Percentiles rank a stretch among this genome's conserved stretches.
phyloP scores from a whole-genome alignment of 2,113 vertebrate species.

The Echinops telfairi region DNA sequence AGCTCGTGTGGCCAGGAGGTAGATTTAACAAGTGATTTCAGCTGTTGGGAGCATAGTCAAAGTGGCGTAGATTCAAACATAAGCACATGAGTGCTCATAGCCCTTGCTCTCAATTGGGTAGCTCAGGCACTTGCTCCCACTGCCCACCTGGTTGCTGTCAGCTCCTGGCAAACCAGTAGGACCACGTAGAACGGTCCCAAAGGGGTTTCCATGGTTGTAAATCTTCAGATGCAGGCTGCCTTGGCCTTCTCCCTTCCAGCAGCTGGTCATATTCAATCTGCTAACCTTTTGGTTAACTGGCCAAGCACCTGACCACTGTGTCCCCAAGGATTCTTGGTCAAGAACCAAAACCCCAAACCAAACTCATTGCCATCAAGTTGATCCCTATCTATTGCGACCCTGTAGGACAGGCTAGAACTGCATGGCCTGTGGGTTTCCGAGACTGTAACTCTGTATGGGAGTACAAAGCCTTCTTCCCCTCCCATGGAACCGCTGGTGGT shows the following conservation, averaged over 20 bases:
- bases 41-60: not conserved
- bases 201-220: too few relatives aligned
- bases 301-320: not conserved
- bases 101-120: not conserved
- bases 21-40: not conserved
- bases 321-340: too few relatives aligned
- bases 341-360: too few relatives aligned
- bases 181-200: not conserved
- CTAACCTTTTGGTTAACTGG: not conserved
- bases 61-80: not conserved
- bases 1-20: not conserved
- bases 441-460: too few relatives aligned
- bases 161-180: not conserved
- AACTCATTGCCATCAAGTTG: too few relatives aligned
- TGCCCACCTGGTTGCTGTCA: not conserved
- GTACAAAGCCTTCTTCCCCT: too few relatives aligned
- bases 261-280: not conserved
- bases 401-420: too few relatives aligned
- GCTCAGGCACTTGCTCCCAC: not conserved
- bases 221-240: too few relatives aligned
- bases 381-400: too few relatives aligned
- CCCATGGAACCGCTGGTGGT: too few relatives aligned
- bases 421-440: too few relatives aligned
- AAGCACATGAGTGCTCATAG: accelerated
- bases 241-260: not conserved